phyloP scores from a whole-genome alignment of 1,140 invertebrate species.

The Neotoxoptera formosana region DNA sequence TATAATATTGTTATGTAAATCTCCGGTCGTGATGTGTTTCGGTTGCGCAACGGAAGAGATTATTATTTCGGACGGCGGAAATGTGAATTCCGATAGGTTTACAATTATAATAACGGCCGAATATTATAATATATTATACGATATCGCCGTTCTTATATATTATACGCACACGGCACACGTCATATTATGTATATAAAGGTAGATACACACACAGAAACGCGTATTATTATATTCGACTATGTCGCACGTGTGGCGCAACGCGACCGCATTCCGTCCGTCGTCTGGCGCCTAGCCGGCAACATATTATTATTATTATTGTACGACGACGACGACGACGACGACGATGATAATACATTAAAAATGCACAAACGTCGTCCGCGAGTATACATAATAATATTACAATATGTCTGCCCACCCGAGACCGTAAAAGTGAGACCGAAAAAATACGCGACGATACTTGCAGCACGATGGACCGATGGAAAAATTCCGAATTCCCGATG shows the following conservation, averaged over 20 bases:
- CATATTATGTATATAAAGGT: constrained; percentile 20
- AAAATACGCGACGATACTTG: background rate
- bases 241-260: constrained; percentile 42
- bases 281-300: constrained; percentile 29
- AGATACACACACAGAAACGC: background rate
- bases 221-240: background rate
- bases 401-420: background rate
- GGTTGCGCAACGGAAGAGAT: constrained; percentile 24
- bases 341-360: background rate
- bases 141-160: background rate
- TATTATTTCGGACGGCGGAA: constrained; percentile 40
- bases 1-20: constrained; percentile 53
- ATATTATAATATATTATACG: constrained; percentile 15
- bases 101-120: constrained; percentile 25
- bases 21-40: no score
- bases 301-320: background rate
- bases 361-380: background rate
- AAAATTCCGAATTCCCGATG: background rate
- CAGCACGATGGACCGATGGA: background rate
- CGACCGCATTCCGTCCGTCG: constrained; percentile 46
- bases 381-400: background rate
- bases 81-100: constrained; percentile 33
- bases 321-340: no score
- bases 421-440: background rate
- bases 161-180: background rate